Evolutionary conservation across 1,140 invertebrate genomes (phyloP), one percentile per base, ranked within the genome.

Genomic region (Drosophila lowei): DNA sequence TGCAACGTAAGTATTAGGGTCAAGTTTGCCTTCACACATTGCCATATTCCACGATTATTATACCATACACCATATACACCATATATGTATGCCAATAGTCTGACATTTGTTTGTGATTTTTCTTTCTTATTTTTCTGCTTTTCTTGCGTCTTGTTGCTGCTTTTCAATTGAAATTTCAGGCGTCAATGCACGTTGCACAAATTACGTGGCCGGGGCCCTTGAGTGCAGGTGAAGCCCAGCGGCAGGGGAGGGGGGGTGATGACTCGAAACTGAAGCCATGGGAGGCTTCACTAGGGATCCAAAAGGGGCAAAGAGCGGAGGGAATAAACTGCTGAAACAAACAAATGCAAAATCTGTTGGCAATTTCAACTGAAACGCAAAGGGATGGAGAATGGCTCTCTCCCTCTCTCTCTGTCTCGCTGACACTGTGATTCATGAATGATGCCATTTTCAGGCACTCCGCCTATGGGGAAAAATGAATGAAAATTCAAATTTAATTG

Each of bases 181-280:
- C 78, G 72, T 72, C 77, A 77, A 62, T 80, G 72, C 78, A 81
- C 78, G 66, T 71, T 81, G 78, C 73, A 38, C 34, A 77, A 81
- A 77, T 68, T 80, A 80, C 78, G 78, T 80, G 78, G 78, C 34
- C 3, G 34, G 1, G 3, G 34, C 78, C 62, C 67, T 81, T 81
- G 78, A 38, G 34, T 5, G 3, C 30, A 30, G 30, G 8, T 30
- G 30, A 9, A 30, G 30, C 8, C 30, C 7, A 28, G 28, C 28
- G 28, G 2, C 7, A 72, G 67, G 72, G 59, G 56, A 77, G 60
- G 52, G 46, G 34, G 16, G 62, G 49, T 81, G 78, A 81, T 81
- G 78, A 80, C 73, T 67, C 2, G 50, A 38, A 72, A 66, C 47
- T 71, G 60, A 11, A 38, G 15, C 11, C 34, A 38, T 38, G 34